A percentile compares a stretch with the other conserved stretches of the same genome.
Conservation (phyloP, 2,113 vertebrate genomes). For the Felis catus region DNA sequence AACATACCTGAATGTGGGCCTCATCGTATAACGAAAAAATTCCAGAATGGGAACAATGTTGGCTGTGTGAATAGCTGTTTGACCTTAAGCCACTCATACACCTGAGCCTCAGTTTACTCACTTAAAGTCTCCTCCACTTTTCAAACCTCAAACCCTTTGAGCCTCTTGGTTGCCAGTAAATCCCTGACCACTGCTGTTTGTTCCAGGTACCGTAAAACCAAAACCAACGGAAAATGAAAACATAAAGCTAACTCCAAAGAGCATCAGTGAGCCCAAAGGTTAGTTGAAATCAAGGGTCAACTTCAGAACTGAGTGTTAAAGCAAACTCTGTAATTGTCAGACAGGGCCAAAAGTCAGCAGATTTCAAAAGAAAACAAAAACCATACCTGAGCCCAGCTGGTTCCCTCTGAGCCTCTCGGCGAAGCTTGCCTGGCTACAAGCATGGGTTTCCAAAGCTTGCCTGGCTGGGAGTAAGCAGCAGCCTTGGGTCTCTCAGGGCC, state of each 20-base stretch:
- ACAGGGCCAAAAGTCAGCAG: not conserved
- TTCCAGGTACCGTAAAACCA: constrained; percentile 7
- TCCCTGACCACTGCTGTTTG: constrained; percentile 40
- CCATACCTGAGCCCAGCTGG: not conserved
- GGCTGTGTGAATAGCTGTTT: not conserved
- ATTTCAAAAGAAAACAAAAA: constrained; percentile 25
- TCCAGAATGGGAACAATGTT: not conserved
- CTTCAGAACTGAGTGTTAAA: constrained; percentile 12
- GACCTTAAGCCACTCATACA: not conserved
- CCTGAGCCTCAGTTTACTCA: not conserved
- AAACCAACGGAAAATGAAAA: not conserved
- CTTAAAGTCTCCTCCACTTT: not conserved
- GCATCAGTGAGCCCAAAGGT: constrained; percentile 47
- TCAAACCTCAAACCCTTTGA: constrained; percentile 14
- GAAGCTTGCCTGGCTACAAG: not conserved
- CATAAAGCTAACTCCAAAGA: rapidly evolving
- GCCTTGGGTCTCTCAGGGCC: not conserved
- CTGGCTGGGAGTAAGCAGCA: not conserved
- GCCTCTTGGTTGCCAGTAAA: not conserved
- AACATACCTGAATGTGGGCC: not conserved
- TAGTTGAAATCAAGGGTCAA: constrained; percentile 52
- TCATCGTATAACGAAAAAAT: not conserved
- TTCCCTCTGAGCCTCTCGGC: not conserved
- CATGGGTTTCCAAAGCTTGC: not conserved
- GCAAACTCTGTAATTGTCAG: not conserved